Percentiles rank a stretch among this genome's conserved stretches.
These are phyloP conservation scores for Apostichopus californicus DNA, from an alignment of 35 echinoderm and acorn worm species.

Conservation along the genomic window DNA sequence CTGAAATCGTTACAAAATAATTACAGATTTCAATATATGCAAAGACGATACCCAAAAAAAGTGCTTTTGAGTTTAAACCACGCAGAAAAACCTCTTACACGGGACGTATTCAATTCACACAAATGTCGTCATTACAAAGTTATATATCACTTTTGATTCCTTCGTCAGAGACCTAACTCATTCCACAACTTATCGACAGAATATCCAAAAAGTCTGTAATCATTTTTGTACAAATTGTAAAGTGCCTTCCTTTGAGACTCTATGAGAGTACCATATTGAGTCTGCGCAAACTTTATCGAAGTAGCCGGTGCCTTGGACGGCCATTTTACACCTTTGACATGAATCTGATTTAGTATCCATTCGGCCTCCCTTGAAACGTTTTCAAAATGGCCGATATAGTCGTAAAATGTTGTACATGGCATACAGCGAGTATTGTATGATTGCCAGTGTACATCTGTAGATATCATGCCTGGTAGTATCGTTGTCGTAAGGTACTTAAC, in stretches of 20 bases:
- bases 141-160: too few relatives aligned
- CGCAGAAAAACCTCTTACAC: too few relatives aligned
- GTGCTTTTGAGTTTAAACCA: too few relatives aligned
- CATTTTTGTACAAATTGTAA: constrained; percentile 56
- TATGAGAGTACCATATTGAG: constrained; percentile 31
- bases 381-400: constrained; percentile 86
- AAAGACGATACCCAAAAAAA: too few relatives aligned
- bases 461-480: background rate
- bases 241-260: constrained; percentile 34
- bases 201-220: constrained; percentile 79
- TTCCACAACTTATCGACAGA: constrained; percentile 41
- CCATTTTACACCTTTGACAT: background rate
- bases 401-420: constrained; percentile 71
- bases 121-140: too few relatives aligned
- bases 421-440: constrained; percentile 66
- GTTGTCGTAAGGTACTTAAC: constrained; percentile 57
- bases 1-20: too few relatives aligned
- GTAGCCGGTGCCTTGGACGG: background rate
- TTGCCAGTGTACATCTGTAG: constrained; percentile 73
- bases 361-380: constrained; percentile 59
- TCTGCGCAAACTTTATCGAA: constrained; percentile 16
- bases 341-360: constrained; percentile 43
- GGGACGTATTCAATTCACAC: too few relatives aligned
- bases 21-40: too few relatives aligned
- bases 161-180: background rate